Base-by-base conservation (phyloP, 1,140 invertebrate species). In the Tetramorium parvispinum region DNA sequence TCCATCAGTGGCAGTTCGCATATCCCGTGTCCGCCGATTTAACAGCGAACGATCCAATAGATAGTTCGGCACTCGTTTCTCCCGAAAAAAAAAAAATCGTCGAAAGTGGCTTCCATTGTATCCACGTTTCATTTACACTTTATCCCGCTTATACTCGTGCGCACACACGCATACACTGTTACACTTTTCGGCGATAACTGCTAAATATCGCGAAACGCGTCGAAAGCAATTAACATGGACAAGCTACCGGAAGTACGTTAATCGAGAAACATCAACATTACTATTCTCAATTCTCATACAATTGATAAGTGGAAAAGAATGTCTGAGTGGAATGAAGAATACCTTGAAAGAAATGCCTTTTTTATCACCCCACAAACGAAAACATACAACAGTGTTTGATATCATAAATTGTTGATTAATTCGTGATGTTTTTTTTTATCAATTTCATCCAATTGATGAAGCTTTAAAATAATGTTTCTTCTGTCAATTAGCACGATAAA, bases 171-270 rank as follows among this genome's bases (percentile, higher is more conserved):
- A 61, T n/a, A 37, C 13, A 24, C 51, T 53, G 70, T 11, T 82
- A 88, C 68, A 65, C 51, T 89, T 89, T 75, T 89, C 61, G 81
- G 46, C 55, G 61, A 40, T 71, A 21, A 46, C 16, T 13, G 49
- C 53, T 57, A 73, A 88, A 86, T 86, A 89, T 77, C 83, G 27
- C 55, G 66, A 59, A 18, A 27, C 40, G 32, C 21, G 53, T 66
- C 65, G 46, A 27, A 18, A 32, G 59, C 85, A 89, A 89, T 89
- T 89, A 89, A 82, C 88, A 82, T 40, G 55, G n/a, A 6, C 83
- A 5, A 37, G 27, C 46, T 71, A 86, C 59, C 68, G 85, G 40
- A 73, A 13, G 24, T 55, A 61, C 46, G 75, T 66, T 66, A 75
- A 86, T 71, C 73, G n/a, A 21, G 11, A 55, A n/a, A 0, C 32